These are phyloP conservation scores for Pseudomyrmex flavicornis DNA, from an alignment of 1,140 invertebrate species.

Conservation along the genomic window DNA sequence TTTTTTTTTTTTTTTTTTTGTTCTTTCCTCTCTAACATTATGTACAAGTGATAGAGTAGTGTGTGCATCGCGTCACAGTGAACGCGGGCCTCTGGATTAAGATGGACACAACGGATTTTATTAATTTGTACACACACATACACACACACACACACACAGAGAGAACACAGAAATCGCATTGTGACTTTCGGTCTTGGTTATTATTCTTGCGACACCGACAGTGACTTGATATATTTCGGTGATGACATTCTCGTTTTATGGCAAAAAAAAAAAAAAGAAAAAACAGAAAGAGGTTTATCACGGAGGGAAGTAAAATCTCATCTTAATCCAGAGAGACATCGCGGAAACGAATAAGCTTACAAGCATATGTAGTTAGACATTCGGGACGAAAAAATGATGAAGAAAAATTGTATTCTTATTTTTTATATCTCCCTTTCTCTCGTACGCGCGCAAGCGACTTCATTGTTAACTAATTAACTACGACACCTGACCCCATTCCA, in stretches of 20 bases:
- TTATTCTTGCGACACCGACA: neutral
- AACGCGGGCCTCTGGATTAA: slow-evolving; percentile 71
- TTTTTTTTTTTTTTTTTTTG: slow-evolving; percentile 77
- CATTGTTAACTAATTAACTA: slow-evolving; percentile 70
- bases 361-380: slow-evolving; percentile 72
- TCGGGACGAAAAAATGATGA: slow-evolving; percentile 70
- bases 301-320: slow-evolving; percentile 19
- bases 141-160: too few species aligned
- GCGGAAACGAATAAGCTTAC: slow-evolving; percentile 71
- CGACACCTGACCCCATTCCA: slow-evolving; percentile 71
- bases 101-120: slow-evolving; percentile 48
- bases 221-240: neutral
- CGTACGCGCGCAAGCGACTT: slow-evolving; percentile 71
- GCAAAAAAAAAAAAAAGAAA: neutral
- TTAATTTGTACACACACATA: too few species aligned
- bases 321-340: slow-evolving; percentile 68
- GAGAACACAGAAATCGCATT: neutral
- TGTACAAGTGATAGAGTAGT: slow-evolving; percentile 84
- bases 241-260: neutral
- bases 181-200: slow-evolving; percentile 10
- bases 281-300: slow-evolving; percentile 6
- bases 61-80: slow-evolving; percentile 77
- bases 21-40: slow-evolving; percentile 80
- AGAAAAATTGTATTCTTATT: slow-evolving; percentile 68
- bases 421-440: slow-evolving; percentile 61